phyloP scores from a whole-genome alignment of 2,888 invertebrate species.

The Tiliacea aurago region DNA sequence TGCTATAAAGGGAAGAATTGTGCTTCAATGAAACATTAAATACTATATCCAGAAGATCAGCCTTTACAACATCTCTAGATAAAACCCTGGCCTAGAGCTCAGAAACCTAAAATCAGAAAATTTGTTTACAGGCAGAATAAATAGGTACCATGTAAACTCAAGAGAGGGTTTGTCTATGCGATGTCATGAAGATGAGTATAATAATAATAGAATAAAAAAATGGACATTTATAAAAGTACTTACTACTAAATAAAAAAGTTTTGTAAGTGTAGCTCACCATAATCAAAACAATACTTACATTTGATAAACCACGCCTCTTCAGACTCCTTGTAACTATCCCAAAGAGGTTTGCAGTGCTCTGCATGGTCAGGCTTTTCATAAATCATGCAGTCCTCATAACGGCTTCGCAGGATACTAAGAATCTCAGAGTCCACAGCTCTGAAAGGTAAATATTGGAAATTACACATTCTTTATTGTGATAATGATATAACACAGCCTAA shows the following conservation, averaged over 20 bases:
- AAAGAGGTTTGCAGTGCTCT: conserved; percentile 92
- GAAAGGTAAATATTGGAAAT: conserved; percentile 63
- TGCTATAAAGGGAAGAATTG: background rate
- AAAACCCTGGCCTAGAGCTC: background rate
- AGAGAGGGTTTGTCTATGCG: background rate
- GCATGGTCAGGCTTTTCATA: conserved; percentile 94
- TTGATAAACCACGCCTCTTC: conserved; percentile 97
- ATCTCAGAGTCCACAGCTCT: conserved; percentile 96
- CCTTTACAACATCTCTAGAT: background rate
- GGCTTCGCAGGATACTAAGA: conserved; percentile 94
- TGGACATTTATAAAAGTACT: background rate
- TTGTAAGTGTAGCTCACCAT: too few relatives aligned
- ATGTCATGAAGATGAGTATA: background rate
- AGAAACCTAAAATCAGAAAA: background rate
- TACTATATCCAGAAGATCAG: background rate
- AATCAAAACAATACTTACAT: conserved; percentile 91
- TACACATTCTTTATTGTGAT: background rate
- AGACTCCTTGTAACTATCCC: conserved; percentile 94
- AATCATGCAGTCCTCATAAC: conserved; percentile 95
- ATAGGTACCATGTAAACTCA: background rate
- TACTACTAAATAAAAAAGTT: background rate
- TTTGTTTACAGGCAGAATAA: background rate
- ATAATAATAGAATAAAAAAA: background rate
- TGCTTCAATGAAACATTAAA: background rate
- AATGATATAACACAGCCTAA: background rate